Percentiles rank a stretch among this genome's conserved stretches.
Evolutionary conservation across 2,113 vertebrate genomes (phyloP).

Genomic region (Merops nubicus): DNA sequence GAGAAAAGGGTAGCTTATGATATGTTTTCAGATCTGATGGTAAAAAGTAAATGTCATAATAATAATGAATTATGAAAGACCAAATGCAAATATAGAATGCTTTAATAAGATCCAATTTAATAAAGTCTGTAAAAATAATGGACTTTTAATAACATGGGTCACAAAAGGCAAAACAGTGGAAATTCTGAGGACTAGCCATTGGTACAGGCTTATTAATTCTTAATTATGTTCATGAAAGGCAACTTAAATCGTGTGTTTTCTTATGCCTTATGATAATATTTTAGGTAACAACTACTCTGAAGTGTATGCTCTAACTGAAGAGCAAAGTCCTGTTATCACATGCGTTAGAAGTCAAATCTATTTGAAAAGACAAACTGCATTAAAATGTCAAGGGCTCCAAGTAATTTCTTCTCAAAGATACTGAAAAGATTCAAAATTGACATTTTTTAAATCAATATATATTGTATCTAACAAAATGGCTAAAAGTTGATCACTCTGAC

Average conservation of each 20-base stretch:
- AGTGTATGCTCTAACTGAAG: slow-evolving; percentile 81
- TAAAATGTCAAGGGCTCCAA: slow-evolving; percentile 76
- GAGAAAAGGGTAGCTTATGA: slow-evolving; percentile 99
- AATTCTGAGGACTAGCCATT: slow-evolving; percentile 85
- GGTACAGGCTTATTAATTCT: slow-evolving; percentile 86
- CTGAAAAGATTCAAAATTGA: slow-evolving; percentile 68
- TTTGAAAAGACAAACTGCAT: slow-evolving; percentile 80
- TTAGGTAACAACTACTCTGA: slow-evolving; percentile 85
- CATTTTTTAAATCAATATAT: slow-evolving; percentile 30
- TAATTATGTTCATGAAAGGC: slow-evolving; percentile 89
- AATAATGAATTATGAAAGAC: slow-evolving; percentile 99
- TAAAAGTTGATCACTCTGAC: not conserved
- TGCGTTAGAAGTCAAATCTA: slow-evolving; percentile 79
- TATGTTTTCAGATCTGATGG: slow-evolving; percentile 96
- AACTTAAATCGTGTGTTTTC: slow-evolving; percentile 86
- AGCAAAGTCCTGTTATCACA: slow-evolving; percentile 77
- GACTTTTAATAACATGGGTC: slow-evolving; percentile 88
- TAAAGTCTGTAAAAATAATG: slow-evolving; percentile 99
- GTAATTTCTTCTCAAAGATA: slow-evolving; percentile 73
- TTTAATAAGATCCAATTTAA: slow-evolving; percentile 99
- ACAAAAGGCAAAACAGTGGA: slow-evolving; percentile 88
- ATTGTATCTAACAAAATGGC: slow-evolving; percentile 23
- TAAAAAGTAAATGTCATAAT: slow-evolving; percentile 99
- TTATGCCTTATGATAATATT: slow-evolving; percentile 85
- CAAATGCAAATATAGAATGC: slow-evolving; percentile 99